A percentile compares a stretch with the other conserved stretches of the same genome.
phyloP scores from a whole-genome alignment of 2,888 invertebrate species.

The Tolmerus cingulatus region DNA sequence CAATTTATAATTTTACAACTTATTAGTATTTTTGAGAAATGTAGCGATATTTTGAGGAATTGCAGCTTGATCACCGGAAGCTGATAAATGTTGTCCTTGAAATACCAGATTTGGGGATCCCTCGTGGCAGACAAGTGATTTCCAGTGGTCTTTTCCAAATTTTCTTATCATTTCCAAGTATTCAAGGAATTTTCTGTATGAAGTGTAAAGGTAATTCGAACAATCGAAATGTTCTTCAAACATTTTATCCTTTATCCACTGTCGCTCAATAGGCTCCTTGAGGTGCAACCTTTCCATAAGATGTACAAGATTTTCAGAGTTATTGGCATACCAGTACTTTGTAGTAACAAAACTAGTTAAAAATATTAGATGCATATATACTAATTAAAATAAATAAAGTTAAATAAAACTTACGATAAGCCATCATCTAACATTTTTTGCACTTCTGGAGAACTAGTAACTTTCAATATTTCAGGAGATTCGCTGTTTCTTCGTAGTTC shows the following conservation, averaged over 20 bases:
- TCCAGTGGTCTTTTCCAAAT: conserved; percentile 58
- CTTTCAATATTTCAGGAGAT: conserved; percentile 74
- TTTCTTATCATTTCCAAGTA: conserved; percentile 57
- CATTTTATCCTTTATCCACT: conserved; percentile 72
- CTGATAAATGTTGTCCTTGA: conserved; percentile 33
- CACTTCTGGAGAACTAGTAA: conserved; percentile 73
- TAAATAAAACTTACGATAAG: conserved; percentile 70
- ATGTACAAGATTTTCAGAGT: conserved; percentile 75
- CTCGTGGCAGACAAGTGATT: conserved; percentile 50
- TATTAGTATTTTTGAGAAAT: conserved; percentile 16
- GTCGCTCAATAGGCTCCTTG: conserved; percentile 75
- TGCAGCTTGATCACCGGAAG: conserved; percentile 42
- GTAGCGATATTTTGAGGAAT: conserved; percentile 12
- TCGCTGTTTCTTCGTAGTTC: conserved; percentile 79
- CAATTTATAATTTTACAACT: conserved; percentile 15
- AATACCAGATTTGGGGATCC: conserved; percentile 48
- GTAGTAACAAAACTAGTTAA: conserved; percentile 74
- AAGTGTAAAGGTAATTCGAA: conserved; percentile 55
- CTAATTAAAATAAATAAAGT: no score
- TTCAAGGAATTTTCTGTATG: conserved; percentile 55
- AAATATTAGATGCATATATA: background rate
- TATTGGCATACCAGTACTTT: conserved; percentile 78
- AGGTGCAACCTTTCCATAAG: conserved; percentile 76
- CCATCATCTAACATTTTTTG: conserved; percentile 83
- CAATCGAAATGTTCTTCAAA: conserved; percentile 58